Evolutionary conservation across 2,797 vertebrate species (phyloP), one percentile per base, ranked within the genome.

Genomic region (Pipistrellus nathusii): DNA sequence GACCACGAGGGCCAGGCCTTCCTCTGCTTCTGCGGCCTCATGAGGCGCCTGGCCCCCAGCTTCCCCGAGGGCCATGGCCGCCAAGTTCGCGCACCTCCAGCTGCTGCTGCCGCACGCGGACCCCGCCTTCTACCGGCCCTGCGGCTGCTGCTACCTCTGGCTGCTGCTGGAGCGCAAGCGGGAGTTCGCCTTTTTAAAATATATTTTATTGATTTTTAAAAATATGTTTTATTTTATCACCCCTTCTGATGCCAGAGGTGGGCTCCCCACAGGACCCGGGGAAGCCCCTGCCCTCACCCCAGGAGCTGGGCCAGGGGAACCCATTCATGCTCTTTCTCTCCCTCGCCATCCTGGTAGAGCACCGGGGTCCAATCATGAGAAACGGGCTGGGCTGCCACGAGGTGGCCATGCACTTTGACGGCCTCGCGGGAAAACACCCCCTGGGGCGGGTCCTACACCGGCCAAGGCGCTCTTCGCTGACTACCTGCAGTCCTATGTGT

Each of bases 341-440:
- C 98, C 98, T 99, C 94, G 99, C 99, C 90, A 99, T 99, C 97
- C 98, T 99, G 95, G 97, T 99, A 97, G 99, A 99, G 97, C 99
- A 99, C 90, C 98, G 99, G 0, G 99, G 99, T 88, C 99, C 99
- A 91, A 99, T 99, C 53, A 99, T 99, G 98, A 99, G 98, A 93
- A 99, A 99, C 13, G 98, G 98, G 68, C 97, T 99, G 88, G 99
- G 99, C 97, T 99, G 99, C 98, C 99, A 99, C 0, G 99, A 99
- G 98, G 98, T 99, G 55, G 99, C 99, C 95, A 99, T 99, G 99
- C 99, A 99, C 98, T 99, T 99, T 87, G 99, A 99, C 97, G 99
- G 99, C 32, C 98, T 99, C 0, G 99, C 99, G 93, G 98, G 99
- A 0, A 98, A 99, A 11, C 99, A 99, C 97, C 99, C 99, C 94